Evolutionary conservation across 2,888 invertebrate genomes (phyloP).

Genomic region (Sericinus montela): DNA sequence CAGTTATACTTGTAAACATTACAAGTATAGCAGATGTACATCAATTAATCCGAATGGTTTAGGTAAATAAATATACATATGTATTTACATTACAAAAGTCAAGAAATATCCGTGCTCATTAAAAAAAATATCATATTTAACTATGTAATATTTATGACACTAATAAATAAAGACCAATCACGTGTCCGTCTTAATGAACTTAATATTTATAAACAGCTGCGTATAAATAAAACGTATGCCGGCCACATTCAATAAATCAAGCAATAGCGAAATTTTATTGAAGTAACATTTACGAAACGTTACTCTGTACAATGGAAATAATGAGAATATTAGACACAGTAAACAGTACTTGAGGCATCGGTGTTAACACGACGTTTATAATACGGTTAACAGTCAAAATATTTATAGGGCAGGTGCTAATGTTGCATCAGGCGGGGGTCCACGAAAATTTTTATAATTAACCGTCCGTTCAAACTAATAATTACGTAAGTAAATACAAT

Average conservation of each 20-base stretch:
- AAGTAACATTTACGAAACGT: too few relatives aligned
- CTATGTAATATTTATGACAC: conserved; percentile 7
- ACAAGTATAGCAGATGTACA: too few relatives aligned
- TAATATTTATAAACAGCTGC: conserved; percentile 12
- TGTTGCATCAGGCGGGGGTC: conserved; percentile 21
- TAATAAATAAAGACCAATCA: conserved; percentile 15
- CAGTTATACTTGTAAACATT: too few relatives aligned
- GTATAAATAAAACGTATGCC: neutral
- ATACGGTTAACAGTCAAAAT: conserved; percentile 11
- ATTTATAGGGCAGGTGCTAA: conserved; percentile 18
- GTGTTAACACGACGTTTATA: conserved; percentile 17
- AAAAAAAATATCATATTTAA: conserved; percentile 11
- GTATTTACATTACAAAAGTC: neutral
- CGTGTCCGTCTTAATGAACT: conserved; percentile 8
- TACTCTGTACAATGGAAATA: conserved; percentile 7
- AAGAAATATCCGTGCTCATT: neutral
- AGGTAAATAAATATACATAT: too few relatives aligned
- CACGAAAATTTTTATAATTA: conserved; percentile 49
- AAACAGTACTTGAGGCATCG: conserved; percentile 13
- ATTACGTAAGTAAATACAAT: conserved; percentile 52
- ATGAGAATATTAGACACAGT: conserved; percentile 9
- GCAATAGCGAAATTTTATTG: neutral
- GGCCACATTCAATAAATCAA: neutral
- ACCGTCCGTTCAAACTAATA: conserved; percentile 41
- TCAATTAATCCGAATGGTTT: neutral